A percentile compares a stretch with the other conserved stretches of the same genome.
Evolutionary conservation across 1,140 invertebrate species (phyloP).

Genomic region (Plectrocnemia conspersa): DNA sequence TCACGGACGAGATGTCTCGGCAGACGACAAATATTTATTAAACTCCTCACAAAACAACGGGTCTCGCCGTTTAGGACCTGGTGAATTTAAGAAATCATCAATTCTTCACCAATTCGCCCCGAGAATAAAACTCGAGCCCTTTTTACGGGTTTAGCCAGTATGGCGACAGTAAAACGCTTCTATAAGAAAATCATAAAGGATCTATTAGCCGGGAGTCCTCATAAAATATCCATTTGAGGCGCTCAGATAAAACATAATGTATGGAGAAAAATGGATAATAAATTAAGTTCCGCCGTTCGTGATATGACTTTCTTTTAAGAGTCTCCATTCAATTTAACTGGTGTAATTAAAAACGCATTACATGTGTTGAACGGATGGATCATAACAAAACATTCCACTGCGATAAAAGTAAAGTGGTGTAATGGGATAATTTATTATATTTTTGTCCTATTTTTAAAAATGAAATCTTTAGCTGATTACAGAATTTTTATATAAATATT

Average conservation of each 20-base stretch:
- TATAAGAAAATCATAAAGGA: neutral
- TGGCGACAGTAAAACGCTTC: neutral
- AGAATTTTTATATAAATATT: too few species aligned
- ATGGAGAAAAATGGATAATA: conserved; percentile 9
- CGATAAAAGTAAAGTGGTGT: conserved; percentile 12
- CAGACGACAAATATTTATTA: conserved; percentile 29
- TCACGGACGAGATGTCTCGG: neutral
- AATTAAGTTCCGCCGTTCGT: neutral
- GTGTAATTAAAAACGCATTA: conserved; percentile 25
- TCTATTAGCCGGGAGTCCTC: neutral
- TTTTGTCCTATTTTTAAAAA: too few species aligned
- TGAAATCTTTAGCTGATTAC: too few species aligned
- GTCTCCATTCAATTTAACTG: conserved; percentile 14
- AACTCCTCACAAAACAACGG: conserved; percentile 16
- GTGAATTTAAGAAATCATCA: neutral
- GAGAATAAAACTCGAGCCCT: neutral
- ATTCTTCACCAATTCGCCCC: neutral
- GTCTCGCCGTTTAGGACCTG: neutral
- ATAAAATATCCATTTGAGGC: conserved; percentile 5
- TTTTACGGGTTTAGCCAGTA: neutral
- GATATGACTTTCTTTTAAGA: conserved; percentile 2
- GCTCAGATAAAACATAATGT: conserved; percentile 3
- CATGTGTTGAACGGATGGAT: conserved; percentile 7
- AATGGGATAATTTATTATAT: too few species aligned
- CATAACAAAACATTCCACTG: neutral